phyloP scores from a whole-genome alignment of 2,797 vertebrate genomes.

The Champsocephalus gunnari region DNA sequence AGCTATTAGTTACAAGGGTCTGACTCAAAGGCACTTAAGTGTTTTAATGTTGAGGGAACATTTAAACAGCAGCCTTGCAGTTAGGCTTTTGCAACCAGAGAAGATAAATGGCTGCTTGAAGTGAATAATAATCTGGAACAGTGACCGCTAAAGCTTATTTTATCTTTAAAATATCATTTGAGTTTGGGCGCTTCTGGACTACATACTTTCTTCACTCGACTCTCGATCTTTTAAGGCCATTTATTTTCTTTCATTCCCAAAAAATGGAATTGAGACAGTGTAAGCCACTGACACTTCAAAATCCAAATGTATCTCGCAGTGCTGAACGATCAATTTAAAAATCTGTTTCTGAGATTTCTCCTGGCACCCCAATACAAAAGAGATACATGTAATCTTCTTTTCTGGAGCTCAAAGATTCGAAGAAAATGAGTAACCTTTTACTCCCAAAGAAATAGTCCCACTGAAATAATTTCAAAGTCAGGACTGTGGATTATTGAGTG shows the following conservation, averaged over 20 bases:
- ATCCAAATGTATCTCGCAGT: not conserved
- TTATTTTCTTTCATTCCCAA: not conserved
- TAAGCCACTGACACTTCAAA: not conserved
- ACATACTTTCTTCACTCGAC: not conserved
- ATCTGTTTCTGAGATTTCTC: slow-evolving; percentile 17
- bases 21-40: not conserved
- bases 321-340: slow-evolving; percentile 4
- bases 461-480: not conserved
- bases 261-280: not conserved
- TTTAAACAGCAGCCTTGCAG: slow-evolving; percentile 9
- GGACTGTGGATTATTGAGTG: not conserved
- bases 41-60: not conserved
- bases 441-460: not conserved
- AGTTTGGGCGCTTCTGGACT: not conserved
- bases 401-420: not conserved
- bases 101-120: not conserved
- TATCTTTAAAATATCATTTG: not conserved
- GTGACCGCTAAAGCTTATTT: not conserved
- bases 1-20: slow-evolving; percentile 9
- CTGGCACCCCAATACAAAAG: slow-evolving; percentile 7
- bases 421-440: slow-evolving; percentile 28
- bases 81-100: not conserved
- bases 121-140: slow-evolving; percentile 6
- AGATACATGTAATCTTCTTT: slow-evolving; percentile 38
- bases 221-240: not conserved